Percentiles rank a stretch among this genome's conserved stretches.
Evolutionary conservation across 1,140 invertebrate species (phyloP).

Genomic region (Dinothrombium tinctorium): DNA sequence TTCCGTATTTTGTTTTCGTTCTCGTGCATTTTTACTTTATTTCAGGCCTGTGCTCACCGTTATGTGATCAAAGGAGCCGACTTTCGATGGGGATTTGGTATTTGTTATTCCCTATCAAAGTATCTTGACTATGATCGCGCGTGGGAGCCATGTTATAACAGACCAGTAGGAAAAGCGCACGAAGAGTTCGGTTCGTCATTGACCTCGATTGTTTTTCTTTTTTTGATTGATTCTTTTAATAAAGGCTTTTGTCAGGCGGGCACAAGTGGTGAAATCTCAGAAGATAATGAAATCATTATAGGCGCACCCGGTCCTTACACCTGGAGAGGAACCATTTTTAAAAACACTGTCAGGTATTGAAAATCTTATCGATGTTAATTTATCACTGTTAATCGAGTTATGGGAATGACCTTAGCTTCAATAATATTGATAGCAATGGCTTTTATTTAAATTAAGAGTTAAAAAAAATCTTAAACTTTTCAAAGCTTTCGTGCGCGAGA

Average conservation of each 20-base stretch:
- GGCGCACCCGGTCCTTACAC: constrained; percentile 64
- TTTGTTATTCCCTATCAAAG: constrained; percentile 60
- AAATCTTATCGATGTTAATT: not conserved
- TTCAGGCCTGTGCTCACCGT: constrained; percentile 70
- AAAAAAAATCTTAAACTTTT: not conserved
- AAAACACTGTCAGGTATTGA: constrained; percentile 31
- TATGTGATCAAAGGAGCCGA: constrained; percentile 41
- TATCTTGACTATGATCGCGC: constrained; percentile 40
- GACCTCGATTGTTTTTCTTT: too few relatives aligned
- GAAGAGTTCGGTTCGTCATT: constrained; percentile 29
- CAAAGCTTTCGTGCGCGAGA: constrained; percentile 26
- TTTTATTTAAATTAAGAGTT: too few relatives aligned
- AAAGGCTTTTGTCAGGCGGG: constrained; percentile 70
- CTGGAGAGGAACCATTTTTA: constrained; percentile 65
- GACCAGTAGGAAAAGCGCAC: constrained; percentile 20
- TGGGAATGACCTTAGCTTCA: too few relatives aligned
- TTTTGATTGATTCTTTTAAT: not conserved
- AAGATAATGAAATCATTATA: constrained; percentile 49
- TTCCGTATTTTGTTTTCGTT: not conserved
- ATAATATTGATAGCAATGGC: too few relatives aligned
- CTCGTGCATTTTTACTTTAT: constrained; percentile 2
- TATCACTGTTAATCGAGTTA: too few relatives aligned
- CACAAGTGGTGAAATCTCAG: constrained; percentile 36
- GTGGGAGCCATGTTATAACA: constrained; percentile 41
- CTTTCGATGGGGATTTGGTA: constrained; percentile 55